Conservation (phyloP, 2,113 vertebrate species). For the Dipodomys stephensi region DNA sequence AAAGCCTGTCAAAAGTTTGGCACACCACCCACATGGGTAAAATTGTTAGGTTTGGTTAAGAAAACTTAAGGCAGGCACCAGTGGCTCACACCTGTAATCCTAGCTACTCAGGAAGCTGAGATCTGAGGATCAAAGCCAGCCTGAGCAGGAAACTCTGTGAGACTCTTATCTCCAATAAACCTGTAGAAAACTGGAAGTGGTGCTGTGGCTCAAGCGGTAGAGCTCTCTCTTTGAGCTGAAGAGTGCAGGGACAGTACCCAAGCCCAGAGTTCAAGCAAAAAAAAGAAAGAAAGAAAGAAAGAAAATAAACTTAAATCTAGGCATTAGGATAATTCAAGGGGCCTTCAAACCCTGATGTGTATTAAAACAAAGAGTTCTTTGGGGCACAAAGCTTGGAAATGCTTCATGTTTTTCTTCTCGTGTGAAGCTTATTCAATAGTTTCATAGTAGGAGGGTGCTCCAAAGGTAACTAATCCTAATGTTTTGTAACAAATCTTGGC, state of each 20-base stretch:
- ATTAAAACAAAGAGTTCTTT: constrained; percentile 32
- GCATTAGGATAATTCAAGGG: constrained; percentile 1
- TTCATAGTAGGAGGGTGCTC: constrained; percentile 29
- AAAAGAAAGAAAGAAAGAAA: too few relatives aligned
- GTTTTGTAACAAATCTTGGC: constrained; percentile 65
- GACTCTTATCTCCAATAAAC: too few relatives aligned
- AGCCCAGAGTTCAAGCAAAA: too few relatives aligned
- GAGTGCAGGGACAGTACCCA: too few relatives aligned
- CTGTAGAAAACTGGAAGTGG: too few relatives aligned
- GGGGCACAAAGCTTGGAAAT: constrained; percentile 1
- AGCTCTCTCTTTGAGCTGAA: too few relatives aligned
- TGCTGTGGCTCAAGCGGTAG: too few relatives aligned
- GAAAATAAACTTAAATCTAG: constrained; percentile 47
- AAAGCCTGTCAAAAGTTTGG: constrained; percentile 53
- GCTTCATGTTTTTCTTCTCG: constrained; percentile 22
- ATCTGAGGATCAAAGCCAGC: too few relatives aligned
- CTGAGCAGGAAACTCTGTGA: too few relatives aligned
- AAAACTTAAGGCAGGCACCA: background rate
- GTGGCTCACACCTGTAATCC: too few relatives aligned
- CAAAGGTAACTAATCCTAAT: background rate
- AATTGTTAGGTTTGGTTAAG: constrained; percentile 36
- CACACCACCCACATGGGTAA: background rate
- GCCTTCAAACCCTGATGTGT: background rate
- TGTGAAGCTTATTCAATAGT: constrained; percentile 48
- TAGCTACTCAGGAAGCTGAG: too few relatives aligned